Evolutionary conservation across 2,113 vertebrate genomes (phyloP).

Genomic region (Glaucidium brasilianum): DNA sequence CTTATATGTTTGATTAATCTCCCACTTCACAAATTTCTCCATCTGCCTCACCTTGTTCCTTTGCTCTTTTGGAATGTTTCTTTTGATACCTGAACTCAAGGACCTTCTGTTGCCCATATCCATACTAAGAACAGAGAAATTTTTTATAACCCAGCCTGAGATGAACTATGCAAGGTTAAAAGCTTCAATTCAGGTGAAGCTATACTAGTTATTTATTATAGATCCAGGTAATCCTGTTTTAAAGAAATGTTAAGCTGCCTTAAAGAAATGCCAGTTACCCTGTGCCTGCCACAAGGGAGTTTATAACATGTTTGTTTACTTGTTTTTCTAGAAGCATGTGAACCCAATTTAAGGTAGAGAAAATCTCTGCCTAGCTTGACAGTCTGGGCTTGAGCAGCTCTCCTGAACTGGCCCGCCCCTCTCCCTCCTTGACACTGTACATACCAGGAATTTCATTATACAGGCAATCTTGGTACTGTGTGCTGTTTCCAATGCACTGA

Average conservation of each 20-base stretch:
- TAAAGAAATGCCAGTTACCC: neutral
- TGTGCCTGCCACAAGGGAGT: neutral
- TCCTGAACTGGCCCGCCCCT: neutral
- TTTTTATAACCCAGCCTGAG: neutral
- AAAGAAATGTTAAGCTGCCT: neutral
- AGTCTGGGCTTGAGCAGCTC: neutral
- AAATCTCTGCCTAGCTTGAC: neutral
- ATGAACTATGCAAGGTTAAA: neutral
- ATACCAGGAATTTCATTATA: constrained; percentile 92
- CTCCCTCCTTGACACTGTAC: neutral
- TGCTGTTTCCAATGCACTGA: constrained; percentile 88
- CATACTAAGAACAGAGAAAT: neutral
- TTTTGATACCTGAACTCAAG: neutral
- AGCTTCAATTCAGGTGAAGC: neutral
- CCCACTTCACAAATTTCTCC: neutral
- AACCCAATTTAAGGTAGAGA: neutral
- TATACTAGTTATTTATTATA: neutral
- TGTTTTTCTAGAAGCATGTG: neutral
- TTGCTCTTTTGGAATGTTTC: neutral
- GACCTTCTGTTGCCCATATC: neutral
- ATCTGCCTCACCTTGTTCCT: neutral
- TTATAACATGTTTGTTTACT: neutral
- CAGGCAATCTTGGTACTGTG: constrained; percentile 87
- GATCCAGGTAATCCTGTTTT: neutral
- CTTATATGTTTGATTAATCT: neutral